Percentiles rank a stretch among this genome's conserved stretches.
Evolutionary conservation across 2,113 vertebrate species (phyloP).

Genomic region (Arenaria interpres): DNA sequence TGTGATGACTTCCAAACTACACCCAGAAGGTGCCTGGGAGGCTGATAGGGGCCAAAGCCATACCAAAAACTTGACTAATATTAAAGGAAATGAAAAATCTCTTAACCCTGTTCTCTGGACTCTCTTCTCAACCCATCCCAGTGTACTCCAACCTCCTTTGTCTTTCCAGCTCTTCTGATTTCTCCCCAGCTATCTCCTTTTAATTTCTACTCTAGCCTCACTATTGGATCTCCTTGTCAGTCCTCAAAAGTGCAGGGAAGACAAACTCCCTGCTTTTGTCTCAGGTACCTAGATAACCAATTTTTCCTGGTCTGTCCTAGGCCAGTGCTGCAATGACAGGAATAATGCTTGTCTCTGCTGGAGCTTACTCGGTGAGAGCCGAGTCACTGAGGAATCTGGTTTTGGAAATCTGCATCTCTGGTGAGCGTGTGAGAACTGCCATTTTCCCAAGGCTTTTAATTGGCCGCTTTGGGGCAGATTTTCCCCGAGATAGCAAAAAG

Average conservation of each 20-base stretch:
- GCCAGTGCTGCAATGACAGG: neutral
- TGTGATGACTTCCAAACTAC: neutral
- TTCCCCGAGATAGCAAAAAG: neutral
- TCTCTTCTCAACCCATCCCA: neutral
- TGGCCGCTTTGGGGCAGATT: slow-evolving; percentile 45
- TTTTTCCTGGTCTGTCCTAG: neutral
- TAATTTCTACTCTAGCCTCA: neutral
- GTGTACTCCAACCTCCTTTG: neutral
- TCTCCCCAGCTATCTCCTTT: neutral
- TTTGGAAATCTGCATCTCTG: slow-evolving; percentile 32
- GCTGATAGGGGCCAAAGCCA: neutral
- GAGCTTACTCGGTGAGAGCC: accelerated
- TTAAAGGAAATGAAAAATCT: neutral
- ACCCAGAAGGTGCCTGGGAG: neutral
- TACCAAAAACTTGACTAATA: neutral
- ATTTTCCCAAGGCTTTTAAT: slow-evolving; percentile 56
- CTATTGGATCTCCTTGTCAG: neutral
- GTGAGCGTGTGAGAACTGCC: neutral
- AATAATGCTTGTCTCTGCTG: neutral
- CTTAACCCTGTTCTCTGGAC: neutral
- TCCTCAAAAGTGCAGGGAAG: neutral
- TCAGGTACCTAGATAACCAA: neutral
- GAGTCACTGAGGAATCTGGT: neutral
- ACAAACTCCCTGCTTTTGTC: neutral
- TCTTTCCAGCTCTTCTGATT: neutral